Base-by-base conservation (phyloP, 2,113 vertebrate species). In the Peromyscus californicus region DNA sequence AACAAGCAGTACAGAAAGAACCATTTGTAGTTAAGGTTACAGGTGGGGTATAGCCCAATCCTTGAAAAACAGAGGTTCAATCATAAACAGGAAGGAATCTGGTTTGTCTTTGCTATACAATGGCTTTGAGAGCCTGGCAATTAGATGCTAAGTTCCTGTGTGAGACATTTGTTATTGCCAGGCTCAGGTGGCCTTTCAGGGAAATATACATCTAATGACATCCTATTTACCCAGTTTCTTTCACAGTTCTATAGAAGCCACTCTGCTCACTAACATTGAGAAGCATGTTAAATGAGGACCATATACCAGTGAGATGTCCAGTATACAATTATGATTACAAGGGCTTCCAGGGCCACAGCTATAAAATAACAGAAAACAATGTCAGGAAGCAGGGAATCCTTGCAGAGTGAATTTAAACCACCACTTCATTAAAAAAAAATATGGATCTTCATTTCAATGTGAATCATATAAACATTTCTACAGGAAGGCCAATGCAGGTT, bases 371-470 rank as follows among this genome's bases (percentile, higher is more conserved):
- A 31, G 17, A 51, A 84, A 36, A 93, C 45, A 95, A 63, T 36
- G 11, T 33, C 48, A 61, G 51, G 17, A 10, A 57, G 16, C 36
- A 80, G 74, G 6, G 57, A 93, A 76, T 29, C 39, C 57, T 90
- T 96, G 45, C 26, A 90, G 89, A 36, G 63, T 80, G 22, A 42
- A 89, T n/a, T 57, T 36, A 79, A 83, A 67, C 92, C 63, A 89
- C 13, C 21, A 61, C 42, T 45, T 24, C 6, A 33, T 87, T 78
- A 13, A 12, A 21, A 63, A 36, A 36, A 63, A 31, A 48, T 16
- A 15, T 74, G 26, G 90, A 82, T 83, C 17, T 67, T 45, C 65
- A 69, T 82, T 36, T 61, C 61, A 75, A 29, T 51, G 39, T 72
- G 39, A 93, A 59, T 48, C 69, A 78, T 2, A 59, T 26, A 88